Conservation (phyloP, 2,113 vertebrate genomes). For the Pomatostomus ruficeps region DNA sequence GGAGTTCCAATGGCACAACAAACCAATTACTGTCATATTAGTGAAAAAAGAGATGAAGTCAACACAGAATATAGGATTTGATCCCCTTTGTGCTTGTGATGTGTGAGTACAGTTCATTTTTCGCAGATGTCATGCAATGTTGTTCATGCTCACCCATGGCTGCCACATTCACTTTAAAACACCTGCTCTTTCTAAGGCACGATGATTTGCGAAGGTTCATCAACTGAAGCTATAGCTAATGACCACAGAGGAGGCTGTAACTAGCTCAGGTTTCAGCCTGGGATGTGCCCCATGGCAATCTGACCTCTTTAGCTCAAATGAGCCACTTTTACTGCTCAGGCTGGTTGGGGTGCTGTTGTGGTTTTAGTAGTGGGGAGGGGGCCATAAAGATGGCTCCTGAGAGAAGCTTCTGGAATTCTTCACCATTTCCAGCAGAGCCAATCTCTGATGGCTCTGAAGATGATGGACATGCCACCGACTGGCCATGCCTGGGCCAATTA, state of each 20-base stretch:
- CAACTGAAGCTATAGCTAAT: background rate
- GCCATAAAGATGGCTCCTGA: no score
- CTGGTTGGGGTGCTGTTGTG: no score
- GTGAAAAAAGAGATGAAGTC: background rate
- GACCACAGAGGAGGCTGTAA: background rate
- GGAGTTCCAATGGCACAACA: background rate
- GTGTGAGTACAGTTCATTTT: background rate
- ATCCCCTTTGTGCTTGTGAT: background rate
- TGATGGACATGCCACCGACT: no score
- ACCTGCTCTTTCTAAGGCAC: background rate
- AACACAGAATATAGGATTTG: background rate
- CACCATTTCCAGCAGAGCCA: no score
- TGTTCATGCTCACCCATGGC: fast-evolving
- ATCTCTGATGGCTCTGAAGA: no score
- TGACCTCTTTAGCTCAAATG: background rate
- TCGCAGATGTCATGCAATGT: background rate
- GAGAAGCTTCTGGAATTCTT: no score
- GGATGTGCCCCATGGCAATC: background rate
- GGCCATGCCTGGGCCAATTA: no score
- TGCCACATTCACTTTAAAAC: background rate
- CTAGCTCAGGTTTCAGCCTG: background rate
- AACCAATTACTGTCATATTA: fast-evolving
- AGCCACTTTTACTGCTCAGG: background rate
- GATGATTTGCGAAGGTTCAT: background rate
- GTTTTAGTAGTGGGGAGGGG: no score